Conservation (phyloP, 2,888 invertebrate species). For the Bembecia ichneumoniformis region DNA sequence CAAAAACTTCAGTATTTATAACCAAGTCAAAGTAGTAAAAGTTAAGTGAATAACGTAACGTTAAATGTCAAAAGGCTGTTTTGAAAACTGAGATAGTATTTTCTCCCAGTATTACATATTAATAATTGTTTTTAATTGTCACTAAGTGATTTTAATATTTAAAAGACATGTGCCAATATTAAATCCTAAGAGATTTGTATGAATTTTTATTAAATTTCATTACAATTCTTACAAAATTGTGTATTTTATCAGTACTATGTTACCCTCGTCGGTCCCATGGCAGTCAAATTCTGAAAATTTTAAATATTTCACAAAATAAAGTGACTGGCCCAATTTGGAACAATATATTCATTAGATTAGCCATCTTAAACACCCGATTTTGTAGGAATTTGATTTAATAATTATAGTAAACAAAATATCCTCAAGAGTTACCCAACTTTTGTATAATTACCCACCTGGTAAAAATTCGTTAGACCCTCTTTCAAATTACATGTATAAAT, state of each 20-base stretch:
- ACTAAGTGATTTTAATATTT: conserved; percentile 5
- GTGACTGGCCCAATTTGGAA: too few species aligned
- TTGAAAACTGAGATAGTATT: conserved; percentile 8
- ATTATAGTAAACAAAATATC: neutral
- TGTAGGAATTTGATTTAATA: neutral
- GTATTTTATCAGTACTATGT: conserved; percentile 4
- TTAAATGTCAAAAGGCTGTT: conserved; percentile 11
- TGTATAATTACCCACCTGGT: neutral
- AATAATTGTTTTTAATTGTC: conserved; percentile 2
- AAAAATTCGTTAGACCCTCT: too few species aligned
- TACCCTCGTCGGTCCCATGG: conserved; percentile 9
- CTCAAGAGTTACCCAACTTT: neutral
- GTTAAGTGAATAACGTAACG: conserved; percentile 7
- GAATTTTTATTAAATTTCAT: neutral
- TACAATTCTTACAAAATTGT: neutral
- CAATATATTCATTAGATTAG: neutral
- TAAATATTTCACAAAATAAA: too few species aligned
- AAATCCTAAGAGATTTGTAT: neutral
- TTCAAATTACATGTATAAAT: too few species aligned
- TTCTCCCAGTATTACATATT: neutral
- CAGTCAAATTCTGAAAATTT: too few species aligned
- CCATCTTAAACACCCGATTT: too few species aligned
- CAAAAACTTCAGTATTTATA: neutral
- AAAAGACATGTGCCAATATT: conserved; percentile 3
- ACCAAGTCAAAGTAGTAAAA: neutral